Evolutionary conservation across 2,888 invertebrate species (phyloP).

Genomic region (Liposcelis brunnea): DNA sequence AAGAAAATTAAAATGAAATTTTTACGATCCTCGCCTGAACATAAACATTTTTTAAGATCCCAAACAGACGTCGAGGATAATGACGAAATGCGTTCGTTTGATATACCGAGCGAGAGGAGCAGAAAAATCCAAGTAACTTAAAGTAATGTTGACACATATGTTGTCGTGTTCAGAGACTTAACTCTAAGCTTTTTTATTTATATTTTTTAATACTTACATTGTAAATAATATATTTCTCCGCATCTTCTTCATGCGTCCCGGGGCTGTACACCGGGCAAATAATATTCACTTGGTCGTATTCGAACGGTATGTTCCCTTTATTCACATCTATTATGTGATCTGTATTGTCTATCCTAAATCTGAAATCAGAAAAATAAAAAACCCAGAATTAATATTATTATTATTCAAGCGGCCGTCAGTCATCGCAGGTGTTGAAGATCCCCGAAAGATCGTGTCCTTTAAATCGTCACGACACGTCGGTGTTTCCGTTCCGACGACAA

Average conservation of each 20-base stretch:
- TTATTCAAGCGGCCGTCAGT: too few species aligned
- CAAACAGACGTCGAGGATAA: too few species aligned
- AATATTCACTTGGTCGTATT: conserved; percentile 90
- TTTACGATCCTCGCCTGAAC: too few species aligned
- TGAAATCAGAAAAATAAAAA: conserved; percentile 26
- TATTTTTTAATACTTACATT: conserved; percentile 40
- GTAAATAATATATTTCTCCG: conserved; percentile 90
- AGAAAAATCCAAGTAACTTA: too few species aligned
- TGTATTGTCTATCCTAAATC: conserved; percentile 92
- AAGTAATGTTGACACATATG: too few species aligned
- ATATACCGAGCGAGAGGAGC: too few species aligned
- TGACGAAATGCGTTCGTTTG: too few species aligned
- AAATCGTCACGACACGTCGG: neutral
- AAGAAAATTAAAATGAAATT: too few species aligned
- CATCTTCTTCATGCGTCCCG: conserved; percentile 70
- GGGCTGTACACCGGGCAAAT: conserved; percentile 85
- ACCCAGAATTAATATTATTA: conserved; percentile 6
- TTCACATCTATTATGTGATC: conserved; percentile 94
- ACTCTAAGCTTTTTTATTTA: neutral
- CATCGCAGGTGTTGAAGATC: too few species aligned
- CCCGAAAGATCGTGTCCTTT: too few species aligned
- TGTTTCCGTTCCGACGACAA: neutral
- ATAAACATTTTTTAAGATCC: too few species aligned
- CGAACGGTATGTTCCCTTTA: conserved; percentile 80
- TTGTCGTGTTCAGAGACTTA: too few species aligned